Evolutionary conservation across 1,140 invertebrate species (phyloP).

Genomic region (Papilio xuthus): DNA sequence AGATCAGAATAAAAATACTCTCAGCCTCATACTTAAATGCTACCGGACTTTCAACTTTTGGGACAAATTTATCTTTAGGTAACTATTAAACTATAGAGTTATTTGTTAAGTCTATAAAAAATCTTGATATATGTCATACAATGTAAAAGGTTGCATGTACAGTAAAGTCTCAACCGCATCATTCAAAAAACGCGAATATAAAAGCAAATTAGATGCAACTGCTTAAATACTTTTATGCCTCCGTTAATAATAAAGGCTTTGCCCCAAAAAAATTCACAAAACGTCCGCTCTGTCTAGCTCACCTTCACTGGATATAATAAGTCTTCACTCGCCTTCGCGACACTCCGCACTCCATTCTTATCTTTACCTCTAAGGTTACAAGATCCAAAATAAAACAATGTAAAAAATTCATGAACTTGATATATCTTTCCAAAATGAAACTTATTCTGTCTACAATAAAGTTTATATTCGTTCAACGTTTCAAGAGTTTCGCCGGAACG

Average conservation of each 20-base stretch:
- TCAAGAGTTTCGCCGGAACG: conserved; percentile 50
- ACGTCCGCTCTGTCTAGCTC: conserved; percentile 64
- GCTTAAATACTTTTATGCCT: conserved; percentile 32
- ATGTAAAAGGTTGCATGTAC: background rate
- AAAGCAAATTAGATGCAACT: conserved; percentile 31
- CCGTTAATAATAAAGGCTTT: conserved; percentile 36
- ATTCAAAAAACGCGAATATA: background rate
- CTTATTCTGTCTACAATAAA: conserved; percentile 50
- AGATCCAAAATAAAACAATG: conserved; percentile 34
- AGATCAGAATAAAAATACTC: background rate
- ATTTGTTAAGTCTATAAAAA: no score
- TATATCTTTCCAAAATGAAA: conserved; percentile 47
- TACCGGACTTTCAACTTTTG: no score
- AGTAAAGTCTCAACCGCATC: background rate
- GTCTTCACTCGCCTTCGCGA: conserved; percentile 52
- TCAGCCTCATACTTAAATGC: background rate
- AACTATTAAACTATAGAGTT: no score
- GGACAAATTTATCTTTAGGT: no score
- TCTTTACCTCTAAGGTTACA: conserved; percentile 15
- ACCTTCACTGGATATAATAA: conserved; percentile 66
- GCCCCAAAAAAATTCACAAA: conserved; percentile 54
- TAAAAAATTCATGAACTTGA: conserved; percentile 46
- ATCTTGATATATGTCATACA: background rate
- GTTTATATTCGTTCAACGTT: conserved; percentile 55
- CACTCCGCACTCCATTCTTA: conserved; percentile 9